phyloP scores from a whole-genome alignment of 2,113 vertebrate species.

The Oryctolagus cuniculus region DNA sequence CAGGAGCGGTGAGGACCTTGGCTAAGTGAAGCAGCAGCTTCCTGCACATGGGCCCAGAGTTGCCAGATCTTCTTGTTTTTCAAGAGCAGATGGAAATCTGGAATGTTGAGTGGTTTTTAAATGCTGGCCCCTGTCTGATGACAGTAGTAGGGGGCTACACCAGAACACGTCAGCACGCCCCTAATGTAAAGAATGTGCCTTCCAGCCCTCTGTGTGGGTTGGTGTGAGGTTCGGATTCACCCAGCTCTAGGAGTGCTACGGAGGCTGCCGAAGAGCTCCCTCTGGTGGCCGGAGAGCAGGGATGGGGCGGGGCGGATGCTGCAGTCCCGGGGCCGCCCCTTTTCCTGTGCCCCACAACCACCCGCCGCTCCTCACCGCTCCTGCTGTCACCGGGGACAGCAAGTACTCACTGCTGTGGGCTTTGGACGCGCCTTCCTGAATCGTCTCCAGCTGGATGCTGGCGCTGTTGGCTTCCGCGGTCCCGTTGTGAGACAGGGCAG shows the following conservation, averaged over 20 bases:
- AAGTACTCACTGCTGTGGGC: conserved; percentile 62
- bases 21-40: too few relatives aligned
- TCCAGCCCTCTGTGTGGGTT: accelerated
- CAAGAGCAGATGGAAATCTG: neutral
- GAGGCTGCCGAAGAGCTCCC: neutral
- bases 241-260: neutral
- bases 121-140: neutral
- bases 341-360: neutral
- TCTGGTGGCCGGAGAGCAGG: neutral
- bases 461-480: neutral
- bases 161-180: neutral
- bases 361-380: neutral
- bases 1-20: neutral
- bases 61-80: neutral
- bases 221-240: neutral
- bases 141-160: neutral
- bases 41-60: neutral
- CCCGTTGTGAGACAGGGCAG: neutral
- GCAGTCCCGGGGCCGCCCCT: neutral
- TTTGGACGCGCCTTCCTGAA: neutral
- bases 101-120: neutral
- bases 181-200: neutral
- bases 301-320: neutral
- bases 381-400: neutral
- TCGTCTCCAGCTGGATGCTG: conserved; percentile 27